Base-by-base conservation (phyloP, 2,888 invertebrate species). In the Ptychoptera contaminata region DNA sequence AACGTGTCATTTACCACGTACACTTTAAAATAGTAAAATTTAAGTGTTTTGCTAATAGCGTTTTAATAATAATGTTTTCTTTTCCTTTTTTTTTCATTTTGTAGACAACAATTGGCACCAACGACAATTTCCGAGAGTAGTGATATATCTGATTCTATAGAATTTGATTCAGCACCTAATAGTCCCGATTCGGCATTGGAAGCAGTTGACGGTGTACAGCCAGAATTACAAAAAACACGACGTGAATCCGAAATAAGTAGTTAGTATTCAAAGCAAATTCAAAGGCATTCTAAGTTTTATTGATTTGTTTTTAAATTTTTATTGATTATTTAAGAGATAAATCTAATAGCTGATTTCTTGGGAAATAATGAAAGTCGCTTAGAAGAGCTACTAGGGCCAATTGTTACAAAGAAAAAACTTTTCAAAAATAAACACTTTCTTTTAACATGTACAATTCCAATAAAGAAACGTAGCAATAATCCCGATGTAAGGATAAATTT, bases 371-470 rank as follows among this genome's bases (percentile, higher is more conserved):
- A 50, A 15, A 45, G 45, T 12, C 43, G 40, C 48, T 42, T 51
- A n/a, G 49, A 48, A 36, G 62, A 65, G 0, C 57, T 59, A 0
- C 57, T 76, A 2, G 78, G 77, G 0, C 76, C 76, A 0, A 70
- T 77, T 14, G 44, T 46, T 53, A 52, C 0, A 69, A 69, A 12
- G 64, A 67, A 48, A 57, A 65, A 57, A 47, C 61, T 62, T 42
- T 77, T 78, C 53, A 65, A 66, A 1, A 74, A 72, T 1, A 61
- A 72, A 43, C 69, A 70, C 44, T 77, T 77, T 55, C 53, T 77
- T 34, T 54, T 78, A 1, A 76, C 76, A 0, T 76, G 74, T 49
- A 71, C 72, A 0, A 68, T 72, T 11, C 57, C 68, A 1, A 40
- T 56, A 12, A 50, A 49, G 40, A 14, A 16, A 35, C 42, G 34